Evolutionary conservation across 2,113 vertebrate species (phyloP).

Genomic region (Gymnogyps californianus): DNA sequence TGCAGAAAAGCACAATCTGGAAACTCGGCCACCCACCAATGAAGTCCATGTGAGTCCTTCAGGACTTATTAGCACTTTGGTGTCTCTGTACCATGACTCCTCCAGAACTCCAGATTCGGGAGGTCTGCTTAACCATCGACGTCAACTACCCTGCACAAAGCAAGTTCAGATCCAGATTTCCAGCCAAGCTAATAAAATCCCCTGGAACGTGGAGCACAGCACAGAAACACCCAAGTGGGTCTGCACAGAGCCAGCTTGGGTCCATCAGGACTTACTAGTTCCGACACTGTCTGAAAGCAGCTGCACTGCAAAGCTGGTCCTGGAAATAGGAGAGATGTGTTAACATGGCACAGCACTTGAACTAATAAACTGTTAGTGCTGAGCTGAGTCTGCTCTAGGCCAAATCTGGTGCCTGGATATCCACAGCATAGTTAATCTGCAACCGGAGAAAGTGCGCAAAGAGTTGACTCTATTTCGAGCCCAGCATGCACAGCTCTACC

Average conservation of each 20-base stretch:
- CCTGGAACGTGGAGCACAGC: slow-evolving; percentile 4
- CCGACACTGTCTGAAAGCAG: slow-evolving; percentile 45
- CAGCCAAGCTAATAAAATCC: slow-evolving; percentile 55
- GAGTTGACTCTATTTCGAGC: not conserved
- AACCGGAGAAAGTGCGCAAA: not conserved
- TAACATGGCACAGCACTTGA: slow-evolving; percentile 47
- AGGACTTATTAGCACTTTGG: not conserved
- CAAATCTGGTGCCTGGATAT: slow-evolving; percentile 16
- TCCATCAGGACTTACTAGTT: slow-evolving; percentile 48
- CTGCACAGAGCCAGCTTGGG: slow-evolving; percentile 22
- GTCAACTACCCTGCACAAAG: not conserved
- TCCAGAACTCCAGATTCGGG: not conserved
- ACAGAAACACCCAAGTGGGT: slow-evolving; percentile 33
- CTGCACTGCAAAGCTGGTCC: slow-evolving; percentile 34
- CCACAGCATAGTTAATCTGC: not conserved
- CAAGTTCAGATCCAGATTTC: not conserved
- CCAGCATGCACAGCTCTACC: not conserved
- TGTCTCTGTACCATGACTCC: not conserved
- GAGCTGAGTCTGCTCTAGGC: not conserved
- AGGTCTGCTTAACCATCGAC: not conserved
- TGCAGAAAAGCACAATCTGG: not conserved
- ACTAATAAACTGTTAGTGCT: slow-evolving; percentile 48
- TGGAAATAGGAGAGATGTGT: slow-evolving; percentile 47
- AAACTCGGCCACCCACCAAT: not conserved
- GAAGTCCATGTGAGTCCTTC: not conserved